Percentiles rank a stretch among this genome's conserved stretches.
Evolutionary conservation across 2,888 invertebrate species (phyloP).

Genomic region (Agrochola litura): DNA sequence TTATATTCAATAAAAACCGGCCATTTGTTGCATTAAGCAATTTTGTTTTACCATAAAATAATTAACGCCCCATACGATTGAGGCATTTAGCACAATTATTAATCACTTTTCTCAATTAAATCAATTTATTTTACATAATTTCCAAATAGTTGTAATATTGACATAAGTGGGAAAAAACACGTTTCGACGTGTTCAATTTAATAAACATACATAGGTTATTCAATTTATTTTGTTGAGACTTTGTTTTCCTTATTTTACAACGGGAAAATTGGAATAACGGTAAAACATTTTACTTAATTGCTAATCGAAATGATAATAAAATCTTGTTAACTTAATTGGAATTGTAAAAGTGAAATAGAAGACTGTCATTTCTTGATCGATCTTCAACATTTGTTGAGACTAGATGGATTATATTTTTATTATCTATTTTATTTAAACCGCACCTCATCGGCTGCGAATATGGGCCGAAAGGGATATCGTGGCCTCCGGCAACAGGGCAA

Average conservation of each 20-base stretch:
- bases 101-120: constrained; percentile 69
- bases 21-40: constrained; percentile 63
- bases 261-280: constrained; percentile 48
- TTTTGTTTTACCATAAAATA: constrained; percentile 68
- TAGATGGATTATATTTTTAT: too few species aligned
- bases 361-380: neutral
- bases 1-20: constrained; percentile 60
- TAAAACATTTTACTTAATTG: constrained; percentile 46
- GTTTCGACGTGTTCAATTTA: constrained; percentile 60
- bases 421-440: neutral
- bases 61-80: constrained; percentile 63
- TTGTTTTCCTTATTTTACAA: constrained; percentile 48
- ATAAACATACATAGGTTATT: constrained; percentile 45
- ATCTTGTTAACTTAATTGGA: constrained; percentile 29
- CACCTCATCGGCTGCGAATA: too few species aligned
- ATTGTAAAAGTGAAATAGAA: constrained; percentile 17
- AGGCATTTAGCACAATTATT: constrained; percentile 66
- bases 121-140: constrained; percentile 68
- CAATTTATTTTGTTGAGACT: constrained; percentile 32
- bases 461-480: too few species aligned
- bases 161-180: constrained; percentile 60
- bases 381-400: constrained; percentile 18
- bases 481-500: too few species aligned
- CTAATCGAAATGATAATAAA: constrained; percentile 41
- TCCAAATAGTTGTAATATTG: constrained; percentile 62